Evolutionary conservation across 1,140 invertebrate genomes (phyloP), one percentile per base, ranked within the genome.

Genomic region (Cyclargus thomasi): DNA sequence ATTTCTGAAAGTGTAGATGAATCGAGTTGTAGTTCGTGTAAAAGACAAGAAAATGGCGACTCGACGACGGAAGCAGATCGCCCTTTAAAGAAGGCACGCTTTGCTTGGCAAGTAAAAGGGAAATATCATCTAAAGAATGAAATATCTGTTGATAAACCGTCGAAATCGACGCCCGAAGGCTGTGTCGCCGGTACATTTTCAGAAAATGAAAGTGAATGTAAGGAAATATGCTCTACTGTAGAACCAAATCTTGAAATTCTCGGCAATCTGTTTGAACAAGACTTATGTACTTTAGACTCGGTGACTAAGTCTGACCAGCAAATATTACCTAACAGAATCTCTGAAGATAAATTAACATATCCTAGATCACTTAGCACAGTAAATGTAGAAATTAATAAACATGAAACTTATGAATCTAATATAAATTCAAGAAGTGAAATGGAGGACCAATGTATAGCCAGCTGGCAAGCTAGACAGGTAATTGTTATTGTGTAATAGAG

Each of bases 391-490:
- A 65, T 76, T 70, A 75, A 76, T 62, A 68, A 65, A 62, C 70
- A 64, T 47, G 39, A 47, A 16, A 8, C 14, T 47, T 70, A 64
- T 47, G 39, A 47, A 16, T 14, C 14, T 47, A 47, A 47, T 47
- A 47, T 16, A 11, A 47, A 80, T 20, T 74, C 76, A 53, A 74
- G 79, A 53, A 78, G 69, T 65, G 81, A 78, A 67, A 75, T 70
- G 72, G 91, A 93, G 70, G 92, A 92, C 70, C 90, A 92, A 71
- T 92, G 90, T 74, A 88, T 92, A 75, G 83, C 85, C 22, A 85
- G 91, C 77, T 95, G 94, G 94, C 94, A 95, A 78, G 92, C 92
- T 16, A 92, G 92, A 87, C 94, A 95, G 88, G 91, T 91, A 85
- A 72, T 47, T 17, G 36, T 55, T 65, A 14, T 47, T 7, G 5